phyloP scores from a whole-genome alignment of 2,113 vertebrate species.

The Ramphastos sulfuratus region DNA sequence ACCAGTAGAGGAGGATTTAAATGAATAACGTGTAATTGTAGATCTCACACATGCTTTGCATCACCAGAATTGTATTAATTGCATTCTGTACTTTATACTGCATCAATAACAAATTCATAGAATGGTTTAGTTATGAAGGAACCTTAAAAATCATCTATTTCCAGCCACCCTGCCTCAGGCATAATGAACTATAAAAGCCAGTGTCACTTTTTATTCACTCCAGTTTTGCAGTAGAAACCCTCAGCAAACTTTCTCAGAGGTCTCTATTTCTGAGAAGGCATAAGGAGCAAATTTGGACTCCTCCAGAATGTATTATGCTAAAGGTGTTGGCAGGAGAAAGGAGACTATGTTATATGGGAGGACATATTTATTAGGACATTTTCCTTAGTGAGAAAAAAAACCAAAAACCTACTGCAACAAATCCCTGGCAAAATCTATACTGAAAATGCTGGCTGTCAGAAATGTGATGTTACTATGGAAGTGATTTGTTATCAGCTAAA shows the following conservation, averaged over 20 bases:
- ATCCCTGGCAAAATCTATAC: not conserved
- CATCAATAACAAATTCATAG: not conserved
- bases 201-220: not conserved
- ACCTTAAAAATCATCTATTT: no score
- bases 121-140: no score
- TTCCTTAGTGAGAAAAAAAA: not conserved
- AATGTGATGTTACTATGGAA: conserved; percentile 10
- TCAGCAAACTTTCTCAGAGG: not conserved
- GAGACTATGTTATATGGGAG: not conserved
- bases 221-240: not conserved
- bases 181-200: not conserved
- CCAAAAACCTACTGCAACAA: not conserved
- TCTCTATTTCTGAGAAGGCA: not conserved
- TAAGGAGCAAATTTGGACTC: not conserved
- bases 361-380: not conserved
- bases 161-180: no score
- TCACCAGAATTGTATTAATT: not conserved
- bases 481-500: conserved; percentile 24
- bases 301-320: not conserved
- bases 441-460: conserved; percentile 7
- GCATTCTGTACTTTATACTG: not conserved
- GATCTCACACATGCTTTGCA: not conserved
- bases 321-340: not conserved
- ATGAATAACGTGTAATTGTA: not conserved
- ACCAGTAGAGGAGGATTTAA: not conserved